These are phyloP conservation scores for Drosophila nasuta DNA, from an alignment of 1,140 invertebrate species.

Conservation along the genomic window DNA sequence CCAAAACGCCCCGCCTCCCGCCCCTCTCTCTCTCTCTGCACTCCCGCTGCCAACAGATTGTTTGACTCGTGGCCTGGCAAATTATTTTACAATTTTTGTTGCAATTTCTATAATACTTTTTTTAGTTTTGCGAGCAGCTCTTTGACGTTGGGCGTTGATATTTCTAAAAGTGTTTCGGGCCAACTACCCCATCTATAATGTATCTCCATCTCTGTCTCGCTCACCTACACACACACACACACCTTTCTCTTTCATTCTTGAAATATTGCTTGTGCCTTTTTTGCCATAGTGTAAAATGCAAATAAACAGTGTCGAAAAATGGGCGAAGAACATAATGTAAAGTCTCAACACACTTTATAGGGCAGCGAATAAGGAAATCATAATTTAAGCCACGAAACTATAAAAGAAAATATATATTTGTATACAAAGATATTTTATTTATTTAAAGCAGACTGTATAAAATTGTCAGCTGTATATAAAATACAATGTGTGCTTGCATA, in stretches of 20 bases:
- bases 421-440: no score
- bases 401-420: not conserved
- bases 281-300: slow-evolving; percentile 11
- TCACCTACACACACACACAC: not conserved
- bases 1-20: slow-evolving; percentile 18
- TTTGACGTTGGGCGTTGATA: slow-evolving; percentile 47
- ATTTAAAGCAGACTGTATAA: not conserved
- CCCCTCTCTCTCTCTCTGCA: not conserved
- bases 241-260: slow-evolving; percentile 9
- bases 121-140: not conserved
- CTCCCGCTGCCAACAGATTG: slow-evolving; percentile 29
- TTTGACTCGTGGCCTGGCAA: slow-evolving; percentile 71
- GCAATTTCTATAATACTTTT: slow-evolving; percentile 20
- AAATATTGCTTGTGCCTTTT: slow-evolving; percentile 14
- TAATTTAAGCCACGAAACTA: not conserved
- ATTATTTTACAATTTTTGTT: slow-evolving; percentile 72
- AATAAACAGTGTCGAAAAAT: not conserved
- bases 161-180: slow-evolving; percentile 59
- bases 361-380: not conserved
- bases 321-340: not conserved
- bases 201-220: not conserved
- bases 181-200: slow-evolving; percentile 17
- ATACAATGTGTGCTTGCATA: not conserved
- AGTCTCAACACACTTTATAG: no score
- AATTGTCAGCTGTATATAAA: not conserved